Percentiles rank a stretch among this genome's conserved stretches.
These are phyloP conservation scores for Ceriagrion tenellum DNA, from an alignment of 2,888 invertebrate genomes.

Conservation along the genomic window DNA sequence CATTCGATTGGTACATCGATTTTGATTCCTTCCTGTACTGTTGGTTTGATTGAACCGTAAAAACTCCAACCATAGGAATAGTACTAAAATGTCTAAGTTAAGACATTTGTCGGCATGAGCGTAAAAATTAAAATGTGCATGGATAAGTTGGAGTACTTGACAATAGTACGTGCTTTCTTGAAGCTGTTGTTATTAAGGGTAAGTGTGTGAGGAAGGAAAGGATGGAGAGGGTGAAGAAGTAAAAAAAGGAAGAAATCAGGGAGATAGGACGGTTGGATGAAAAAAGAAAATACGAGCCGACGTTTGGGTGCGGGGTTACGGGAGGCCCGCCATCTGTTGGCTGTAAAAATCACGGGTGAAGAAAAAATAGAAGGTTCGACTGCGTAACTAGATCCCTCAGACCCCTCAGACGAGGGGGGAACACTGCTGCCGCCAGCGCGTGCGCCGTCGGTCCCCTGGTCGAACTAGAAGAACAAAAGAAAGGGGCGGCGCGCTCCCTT, in stretches of 20 bases:
- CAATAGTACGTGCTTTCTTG: too few species aligned
- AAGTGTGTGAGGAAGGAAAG: background rate
- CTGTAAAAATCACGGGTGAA: constrained; percentile 11
- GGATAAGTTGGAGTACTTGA: too few species aligned
- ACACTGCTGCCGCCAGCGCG: background rate
- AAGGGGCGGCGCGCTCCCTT: background rate
- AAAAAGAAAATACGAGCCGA: constrained; percentile 34
- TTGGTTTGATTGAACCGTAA: too few species aligned
- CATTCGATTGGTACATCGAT: too few species aligned
- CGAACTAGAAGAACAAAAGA: constrained; percentile 11
- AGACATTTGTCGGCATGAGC: too few species aligned
- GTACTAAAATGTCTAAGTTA: too few species aligned
- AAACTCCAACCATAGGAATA: too few species aligned
- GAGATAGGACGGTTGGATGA: background rate
- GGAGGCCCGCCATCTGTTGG: constrained; percentile 25
- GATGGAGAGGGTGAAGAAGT: background rate
- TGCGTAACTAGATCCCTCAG: background rate
- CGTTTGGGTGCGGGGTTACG: constrained; percentile 40
- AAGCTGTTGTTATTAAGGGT: background rate
- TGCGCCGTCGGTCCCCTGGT: background rate
- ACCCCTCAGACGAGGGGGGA: background rate
- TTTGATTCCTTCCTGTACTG: too few species aligned
- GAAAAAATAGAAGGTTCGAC: background rate
- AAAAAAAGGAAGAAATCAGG: background rate
- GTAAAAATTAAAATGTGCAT: too few species aligned